phyloP scores from a whole-genome alignment of 2,888 invertebrate species.

The Lumbricus terrestris region DNA sequence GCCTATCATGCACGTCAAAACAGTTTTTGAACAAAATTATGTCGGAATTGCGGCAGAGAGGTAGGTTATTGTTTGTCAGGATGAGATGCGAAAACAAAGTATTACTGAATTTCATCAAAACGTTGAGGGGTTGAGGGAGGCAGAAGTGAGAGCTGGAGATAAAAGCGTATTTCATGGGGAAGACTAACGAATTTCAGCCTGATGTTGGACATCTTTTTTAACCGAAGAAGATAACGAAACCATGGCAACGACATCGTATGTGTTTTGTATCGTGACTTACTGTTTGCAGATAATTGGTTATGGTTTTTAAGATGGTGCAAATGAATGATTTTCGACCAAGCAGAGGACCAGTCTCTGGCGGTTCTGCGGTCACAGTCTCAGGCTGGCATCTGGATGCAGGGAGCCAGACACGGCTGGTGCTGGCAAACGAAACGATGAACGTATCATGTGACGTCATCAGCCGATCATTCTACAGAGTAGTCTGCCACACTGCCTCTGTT shows the following conservation, averaged over 20 bases:
- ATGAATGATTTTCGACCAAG: slow-evolving; percentile 82
- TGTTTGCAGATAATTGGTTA: neutral
- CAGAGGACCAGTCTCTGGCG: slow-evolving; percentile 89
- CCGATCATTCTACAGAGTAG: neutral
- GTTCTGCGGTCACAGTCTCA: slow-evolving; percentile 83
- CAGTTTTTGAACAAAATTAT: neutral
- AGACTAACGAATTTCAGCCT: neutral
- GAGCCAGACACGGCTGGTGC: neutral
- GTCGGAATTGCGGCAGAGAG: neutral
- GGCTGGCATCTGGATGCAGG: slow-evolving; percentile 94
- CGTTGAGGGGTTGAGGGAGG: neutral
- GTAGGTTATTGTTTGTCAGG: neutral
- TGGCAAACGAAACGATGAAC: neutral
- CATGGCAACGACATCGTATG: neutral
- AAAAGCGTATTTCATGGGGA: neutral
- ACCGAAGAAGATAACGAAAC: neutral
- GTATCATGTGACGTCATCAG: neutral
- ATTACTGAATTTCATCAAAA: neutral
- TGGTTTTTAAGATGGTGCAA: slow-evolving; percentile 69
- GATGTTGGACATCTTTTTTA: neutral
- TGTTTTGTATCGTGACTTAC: neutral
- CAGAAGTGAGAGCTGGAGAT: neutral
- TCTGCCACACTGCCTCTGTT: neutral
- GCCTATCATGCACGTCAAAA: too few species aligned
- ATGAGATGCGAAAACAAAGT: neutral